Base-by-base conservation (phyloP, 2,888 invertebrate genomes). In the Parnassius smintheus region DNA sequence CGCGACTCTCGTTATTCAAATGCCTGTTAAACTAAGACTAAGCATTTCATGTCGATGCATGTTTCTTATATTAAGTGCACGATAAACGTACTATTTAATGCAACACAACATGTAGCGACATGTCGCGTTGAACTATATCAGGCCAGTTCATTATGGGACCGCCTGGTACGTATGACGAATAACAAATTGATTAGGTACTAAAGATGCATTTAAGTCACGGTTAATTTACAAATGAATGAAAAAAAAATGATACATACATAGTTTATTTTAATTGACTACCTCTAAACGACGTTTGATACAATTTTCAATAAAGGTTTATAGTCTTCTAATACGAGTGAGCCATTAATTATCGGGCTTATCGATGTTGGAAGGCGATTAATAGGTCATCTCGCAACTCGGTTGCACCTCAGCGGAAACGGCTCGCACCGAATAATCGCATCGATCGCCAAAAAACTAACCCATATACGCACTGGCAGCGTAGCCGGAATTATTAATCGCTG, bases 361-460 rank as follows among this genome's bases (percentile, higher is more conserved):
- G 79, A 76, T 80, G 80, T 80, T 80, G 80, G 76, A 78, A 76
- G 73, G 78, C 83, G 81, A 85, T 82, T 85, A 88, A 83, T 83
- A 83, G 86, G 85, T 85, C 85, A 83, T 82, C 82, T 81, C 78
- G 74, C 73, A 69, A 66, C 74, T 59, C 54, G 80, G 77, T 82
- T 87, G 88, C 89, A 88, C 77, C 83, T 76, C 77, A 46, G 46
- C 46, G 86, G 88, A 89, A 85, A 81, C 76, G 80, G 76, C 84
- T 85, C 83, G 83, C 85, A 87, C 80, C 84, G 77, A 86, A 87
- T 88, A 88, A 88, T 88, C 84, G 82, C 88, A 91, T 91, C 90
- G 91, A 91, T 91, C 91, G 91, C 88, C 90, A 88, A 91, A 91
- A 91, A 91, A 91, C 89, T 90, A 90, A 90, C 90, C 91, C 90